Percentiles rank a stretch among this genome's conserved stretches.
Evolutionary conservation across 1,140 invertebrate genomes (phyloP).

Genomic region (Ceratosolen fusciceps): DNA sequence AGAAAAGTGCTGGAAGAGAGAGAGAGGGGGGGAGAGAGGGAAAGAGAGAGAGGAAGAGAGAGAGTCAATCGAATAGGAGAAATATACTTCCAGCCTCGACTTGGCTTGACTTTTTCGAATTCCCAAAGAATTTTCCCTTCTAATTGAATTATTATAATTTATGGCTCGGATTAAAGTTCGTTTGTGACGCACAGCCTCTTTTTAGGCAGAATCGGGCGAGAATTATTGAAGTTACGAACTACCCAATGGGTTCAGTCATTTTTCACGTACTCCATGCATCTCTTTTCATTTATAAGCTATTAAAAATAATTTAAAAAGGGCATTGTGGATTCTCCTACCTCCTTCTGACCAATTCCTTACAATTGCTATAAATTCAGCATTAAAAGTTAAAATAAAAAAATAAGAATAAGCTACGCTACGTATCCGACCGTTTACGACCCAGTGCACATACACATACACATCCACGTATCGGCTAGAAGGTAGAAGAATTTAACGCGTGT

Average conservation of each 20-base stretch:
- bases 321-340: too few relatives aligned
- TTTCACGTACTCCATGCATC: constrained; percentile 10
- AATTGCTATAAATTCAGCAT: too few relatives aligned
- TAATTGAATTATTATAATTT: constrained; percentile 50
- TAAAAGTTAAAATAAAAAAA: too few relatives aligned
- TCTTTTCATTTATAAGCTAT: constrained; percentile 16
- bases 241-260: constrained; percentile 1
- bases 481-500: too few relatives aligned
- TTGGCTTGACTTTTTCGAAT: constrained; percentile 9
- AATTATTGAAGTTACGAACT: constrained; percentile 33
- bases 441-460: too few relatives aligned
- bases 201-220: neutral
- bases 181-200: neutral
- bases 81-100: constrained; percentile 34
- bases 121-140: constrained; percentile 30
- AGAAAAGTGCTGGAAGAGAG: neutral
- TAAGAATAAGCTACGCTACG: too few relatives aligned
- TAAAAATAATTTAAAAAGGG: constrained; percentile 29
- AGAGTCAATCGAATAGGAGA: neutral
- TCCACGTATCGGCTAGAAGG: too few relatives aligned
- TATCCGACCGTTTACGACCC: too few relatives aligned
- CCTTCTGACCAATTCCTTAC: too few relatives aligned
- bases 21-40: constrained; percentile 8
- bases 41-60: neutral
- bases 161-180: constrained; percentile 40